phyloP scores from a whole-genome alignment of 2,888 invertebrate species.

The Platypus cylindrus region DNA sequence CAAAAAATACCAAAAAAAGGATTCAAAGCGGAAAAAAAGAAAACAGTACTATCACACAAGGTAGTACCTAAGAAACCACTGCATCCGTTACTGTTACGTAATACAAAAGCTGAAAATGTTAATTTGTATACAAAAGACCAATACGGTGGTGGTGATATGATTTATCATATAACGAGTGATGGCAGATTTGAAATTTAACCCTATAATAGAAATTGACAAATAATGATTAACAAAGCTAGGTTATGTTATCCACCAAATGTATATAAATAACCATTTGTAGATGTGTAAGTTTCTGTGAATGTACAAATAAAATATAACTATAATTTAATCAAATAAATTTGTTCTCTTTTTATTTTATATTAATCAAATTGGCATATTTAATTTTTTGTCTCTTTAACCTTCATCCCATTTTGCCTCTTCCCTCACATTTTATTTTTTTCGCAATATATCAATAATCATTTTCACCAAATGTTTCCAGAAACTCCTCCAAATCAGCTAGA shows the following conservation, averaged over 20 bases:
- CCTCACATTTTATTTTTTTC: background rate
- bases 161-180: constrained; percentile 8
- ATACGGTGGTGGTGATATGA: constrained; percentile 8
- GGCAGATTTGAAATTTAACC: constrained; percentile 10
- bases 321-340: no score
- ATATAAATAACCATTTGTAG: no score
- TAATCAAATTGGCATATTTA: no score
- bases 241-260: no score
- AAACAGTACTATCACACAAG: no score
- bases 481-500: constrained; percentile 35
- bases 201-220: no score
- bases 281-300: no score
- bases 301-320: no score
- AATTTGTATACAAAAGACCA: constrained; percentile 5
- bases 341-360: no score
- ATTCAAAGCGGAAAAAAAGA: constrained; percentile 4
- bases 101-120: constrained; percentile 4
- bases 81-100: constrained; percentile 6
- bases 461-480: constrained; percentile 26
- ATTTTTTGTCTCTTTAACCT: no score
- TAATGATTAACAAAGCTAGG: no score
- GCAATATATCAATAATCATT: constrained; percentile 7
- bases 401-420: no score
- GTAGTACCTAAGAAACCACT: constrained; percentile 5
- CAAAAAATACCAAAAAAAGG: constrained; percentile 13